Conservation (phyloP, 2,113 vertebrate genomes). For the Synchiropus splendidus region DNA sequence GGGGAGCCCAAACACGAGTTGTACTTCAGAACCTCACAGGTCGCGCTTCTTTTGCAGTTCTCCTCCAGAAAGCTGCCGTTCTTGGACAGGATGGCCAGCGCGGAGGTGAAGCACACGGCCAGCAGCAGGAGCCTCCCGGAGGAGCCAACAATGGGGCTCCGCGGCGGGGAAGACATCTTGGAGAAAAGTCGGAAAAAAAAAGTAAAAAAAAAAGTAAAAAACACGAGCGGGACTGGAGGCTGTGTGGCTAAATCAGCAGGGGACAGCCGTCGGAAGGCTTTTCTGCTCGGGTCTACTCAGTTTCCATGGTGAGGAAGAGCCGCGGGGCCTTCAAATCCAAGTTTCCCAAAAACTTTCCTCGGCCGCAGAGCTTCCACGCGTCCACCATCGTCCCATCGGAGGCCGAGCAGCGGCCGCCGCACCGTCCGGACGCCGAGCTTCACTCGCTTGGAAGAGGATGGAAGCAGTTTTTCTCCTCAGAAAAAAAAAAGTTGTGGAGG, state of each 20-base stretch:
- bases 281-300: conserved; percentile 7
- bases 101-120: conserved; percentile 28
- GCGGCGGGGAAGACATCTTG: conserved; percentile 70
- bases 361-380: conserved; percentile 5
- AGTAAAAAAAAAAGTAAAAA: too few species aligned
- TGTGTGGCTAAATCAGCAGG: too few species aligned
- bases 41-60: conserved; percentile 73
- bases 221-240: too few species aligned
- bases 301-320: conserved; percentile 28
- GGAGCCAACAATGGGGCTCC: conserved; percentile 60
- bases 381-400: too few species aligned
- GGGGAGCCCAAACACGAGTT: conserved; percentile 81
- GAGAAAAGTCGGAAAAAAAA: conserved; percentile 6
- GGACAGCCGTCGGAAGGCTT: background rate
- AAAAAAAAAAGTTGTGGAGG: too few species aligned
- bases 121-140: conserved; percentile 58
- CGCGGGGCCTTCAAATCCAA: conserved; percentile 12
- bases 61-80: conserved; percentile 69
- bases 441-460: too few species aligned
- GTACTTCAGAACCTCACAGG: conserved; percentile 77
- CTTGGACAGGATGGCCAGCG: conserved; percentile 35
- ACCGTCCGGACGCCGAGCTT: too few species aligned
- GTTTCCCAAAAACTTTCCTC: conserved; percentile 34
- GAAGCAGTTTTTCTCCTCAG: too few species aligned
- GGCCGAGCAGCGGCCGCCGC: too few species aligned